phyloP scores from a whole-genome alignment of 2,797 vertebrate species.

The Danio aesculapii region DNA sequence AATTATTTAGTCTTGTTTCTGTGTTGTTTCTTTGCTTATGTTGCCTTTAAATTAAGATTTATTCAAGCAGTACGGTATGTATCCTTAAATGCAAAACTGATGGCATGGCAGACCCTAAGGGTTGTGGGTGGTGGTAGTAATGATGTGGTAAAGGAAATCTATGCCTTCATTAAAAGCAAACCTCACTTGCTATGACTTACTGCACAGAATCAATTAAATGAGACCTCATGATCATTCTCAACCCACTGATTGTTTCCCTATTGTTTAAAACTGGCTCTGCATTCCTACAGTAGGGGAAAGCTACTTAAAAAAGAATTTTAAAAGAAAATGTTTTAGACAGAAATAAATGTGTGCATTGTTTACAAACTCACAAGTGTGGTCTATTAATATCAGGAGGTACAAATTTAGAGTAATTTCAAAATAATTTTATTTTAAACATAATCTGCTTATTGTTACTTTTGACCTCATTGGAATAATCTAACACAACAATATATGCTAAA shows the following conservation, averaged over 20 bases:
- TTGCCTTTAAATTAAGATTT: constrained; percentile 34
- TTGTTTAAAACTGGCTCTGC: constrained; percentile 9
- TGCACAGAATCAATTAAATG: constrained; percentile 49
- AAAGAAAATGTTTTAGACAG: neutral
- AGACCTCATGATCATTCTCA: constrained; percentile 33
- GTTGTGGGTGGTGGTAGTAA: neutral
- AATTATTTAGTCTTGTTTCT: constrained; percentile 28
- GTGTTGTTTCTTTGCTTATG: neutral
- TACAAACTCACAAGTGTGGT: too few relatives aligned
- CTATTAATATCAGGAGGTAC: too few relatives aligned
- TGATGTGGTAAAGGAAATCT: constrained; percentile 37
- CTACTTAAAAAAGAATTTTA: neutral
- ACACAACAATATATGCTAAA: too few relatives aligned
- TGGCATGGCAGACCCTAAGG: constrained; percentile 13
- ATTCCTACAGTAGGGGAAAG: constrained; percentile 7
- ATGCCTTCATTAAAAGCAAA: constrained; percentile 44
- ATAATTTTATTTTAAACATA: too few relatives aligned
- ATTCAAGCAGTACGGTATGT: constrained; percentile 19
- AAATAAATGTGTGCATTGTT: too few relatives aligned
- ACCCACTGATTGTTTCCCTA: constrained; percentile 26
- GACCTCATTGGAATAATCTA: too few relatives aligned
- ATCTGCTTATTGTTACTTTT: too few relatives aligned
- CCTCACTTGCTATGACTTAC: constrained; percentile 12
- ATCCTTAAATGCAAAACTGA: constrained; percentile 35
- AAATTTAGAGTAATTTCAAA: too few relatives aligned